Base-by-base conservation (phyloP, 2,797 vertebrate genomes). In the Bovichtus diacanthus region DNA sequence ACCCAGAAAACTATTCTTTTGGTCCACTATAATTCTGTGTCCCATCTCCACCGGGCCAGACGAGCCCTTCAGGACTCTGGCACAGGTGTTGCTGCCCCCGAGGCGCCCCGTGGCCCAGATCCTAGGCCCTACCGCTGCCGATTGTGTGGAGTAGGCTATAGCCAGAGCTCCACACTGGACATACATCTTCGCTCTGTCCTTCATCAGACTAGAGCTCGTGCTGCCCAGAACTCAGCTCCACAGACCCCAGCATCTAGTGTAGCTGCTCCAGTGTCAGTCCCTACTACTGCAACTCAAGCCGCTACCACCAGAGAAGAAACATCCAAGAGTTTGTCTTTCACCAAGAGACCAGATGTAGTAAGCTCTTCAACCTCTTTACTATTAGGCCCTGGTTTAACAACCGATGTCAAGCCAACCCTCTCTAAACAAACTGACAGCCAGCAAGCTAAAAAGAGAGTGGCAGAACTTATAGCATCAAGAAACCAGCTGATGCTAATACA, bases 131-230 rank as follows among this genome's bases (percentile, higher is more conserved):
- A 97, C 81, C 97, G 98, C 89, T 99, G 98, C 81, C 95, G 96
- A 92, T 96, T 97, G 78, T 99, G 98, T 90, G 98, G 95, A 0
- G 97, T 99, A 80, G 98, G 98, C 65, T 99, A 99, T 31, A 99
- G 98, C 93, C 98, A 99, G 94, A 99, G 98, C 84, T 99, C 98
- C 9, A 99, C 98, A 3, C 85, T 99, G 81, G 98, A 99, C 94
- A 99, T 99, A 91, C 98, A 99, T 89, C 98, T 99, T 95, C 95
- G 98, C 72, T 99, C 98, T 46, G 98, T 99, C 70, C 92, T 99
- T 79, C 98, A 99, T 93, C 98, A 99, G 90, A 99, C 98, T 70
- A 97, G 99, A 94, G 97, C 98, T 76, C 97, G 98, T 1, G 97
- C 97, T 1, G 97, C 98, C 87, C 98, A 99, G 76, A 93, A 93